Conservation (phyloP, 1,140 invertebrate genomes). For the Triops cancriformis region DNA sequence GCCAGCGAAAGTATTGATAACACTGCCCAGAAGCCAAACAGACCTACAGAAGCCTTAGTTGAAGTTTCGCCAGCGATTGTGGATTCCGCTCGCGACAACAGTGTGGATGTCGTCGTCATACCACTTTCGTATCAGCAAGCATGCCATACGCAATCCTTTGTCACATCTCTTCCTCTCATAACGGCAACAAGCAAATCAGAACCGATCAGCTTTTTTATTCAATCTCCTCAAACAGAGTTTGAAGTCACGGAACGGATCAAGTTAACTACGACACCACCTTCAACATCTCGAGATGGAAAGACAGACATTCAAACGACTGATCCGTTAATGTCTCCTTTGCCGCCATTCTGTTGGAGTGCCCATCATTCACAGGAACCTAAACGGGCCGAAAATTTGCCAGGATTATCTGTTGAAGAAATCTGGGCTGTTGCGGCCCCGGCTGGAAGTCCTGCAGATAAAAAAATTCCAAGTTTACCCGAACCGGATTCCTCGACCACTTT, state of each 20-base stretch:
- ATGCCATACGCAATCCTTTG: background rate
- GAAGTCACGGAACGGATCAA: conserved; percentile 38
- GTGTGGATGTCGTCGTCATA: background rate
- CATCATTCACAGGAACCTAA: background rate
- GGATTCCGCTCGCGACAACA: background rate
- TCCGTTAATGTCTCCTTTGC: background rate
- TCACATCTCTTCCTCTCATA: background rate
- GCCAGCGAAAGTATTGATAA: background rate
- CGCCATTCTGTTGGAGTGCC: background rate
- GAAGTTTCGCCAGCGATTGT: background rate
- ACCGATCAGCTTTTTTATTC: conserved; percentile 36
- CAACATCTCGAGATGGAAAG: conserved; percentile 13
- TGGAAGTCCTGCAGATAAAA: background rate
- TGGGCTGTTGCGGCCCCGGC: background rate
- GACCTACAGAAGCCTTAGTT: background rate
- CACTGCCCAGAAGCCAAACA: background rate
- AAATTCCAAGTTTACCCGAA: background rate
- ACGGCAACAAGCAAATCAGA: conserved; percentile 34
- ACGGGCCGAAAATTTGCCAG: background rate
- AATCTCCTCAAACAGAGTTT: conserved; percentile 35
- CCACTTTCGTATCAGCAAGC: background rate
- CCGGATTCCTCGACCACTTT: background rate
- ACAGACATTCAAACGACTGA: background rate
- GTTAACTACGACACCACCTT: conserved; percentile 43
- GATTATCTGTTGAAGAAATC: background rate